Percentiles rank a stretch among this genome's conserved stretches.
Conservation (phyloP, 2,113 vertebrate species). For the Indicator maculatus region DNA sequence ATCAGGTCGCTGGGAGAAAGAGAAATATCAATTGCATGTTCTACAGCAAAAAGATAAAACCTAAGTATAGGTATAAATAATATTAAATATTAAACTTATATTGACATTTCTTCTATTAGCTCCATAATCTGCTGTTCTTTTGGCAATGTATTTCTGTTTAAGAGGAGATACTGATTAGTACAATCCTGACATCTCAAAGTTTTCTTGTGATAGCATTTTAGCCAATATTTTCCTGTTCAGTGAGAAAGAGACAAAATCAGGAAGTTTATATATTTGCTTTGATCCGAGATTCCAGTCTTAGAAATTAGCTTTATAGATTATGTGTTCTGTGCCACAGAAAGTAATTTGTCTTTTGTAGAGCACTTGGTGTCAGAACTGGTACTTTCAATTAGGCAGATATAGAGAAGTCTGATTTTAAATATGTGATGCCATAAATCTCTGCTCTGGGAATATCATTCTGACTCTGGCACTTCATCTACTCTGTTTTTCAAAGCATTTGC, state of each 20-base stretch:
- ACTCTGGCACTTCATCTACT: not conserved
- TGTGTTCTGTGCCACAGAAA: not conserved
- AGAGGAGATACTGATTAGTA: not conserved
- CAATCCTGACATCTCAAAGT: not conserved
- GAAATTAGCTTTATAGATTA: slow-evolving; percentile 38
- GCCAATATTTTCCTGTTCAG: not conserved
- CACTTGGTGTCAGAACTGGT: slow-evolving; percentile 4
- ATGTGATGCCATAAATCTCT: not conserved
- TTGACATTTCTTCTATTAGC: not conserved
- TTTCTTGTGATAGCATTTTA: not conserved
- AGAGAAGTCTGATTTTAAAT: slow-evolving; percentile 43
- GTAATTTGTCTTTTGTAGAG: slow-evolving; percentile 38
- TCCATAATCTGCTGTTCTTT: not conserved
- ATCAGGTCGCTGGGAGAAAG: not conserved
- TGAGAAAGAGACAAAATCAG: slow-evolving; percentile 4
- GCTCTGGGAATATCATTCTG: not conserved
- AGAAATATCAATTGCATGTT: not conserved
- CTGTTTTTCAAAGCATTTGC: not conserved
- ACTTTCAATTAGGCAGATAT: not conserved
- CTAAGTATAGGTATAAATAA: not conserved
- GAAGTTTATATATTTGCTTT: not conserved
- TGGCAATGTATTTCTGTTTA: not conserved
- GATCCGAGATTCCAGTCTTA: slow-evolving; percentile 17
- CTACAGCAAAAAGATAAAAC: not conserved
- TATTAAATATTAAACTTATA: not conserved